Percentiles rank a stretch among this genome's conserved stretches.
These are phyloP conservation scores for Drosophila setosimentum DNA, from an alignment of 2,888 invertebrate species.

Conservation along the genomic window DNA sequence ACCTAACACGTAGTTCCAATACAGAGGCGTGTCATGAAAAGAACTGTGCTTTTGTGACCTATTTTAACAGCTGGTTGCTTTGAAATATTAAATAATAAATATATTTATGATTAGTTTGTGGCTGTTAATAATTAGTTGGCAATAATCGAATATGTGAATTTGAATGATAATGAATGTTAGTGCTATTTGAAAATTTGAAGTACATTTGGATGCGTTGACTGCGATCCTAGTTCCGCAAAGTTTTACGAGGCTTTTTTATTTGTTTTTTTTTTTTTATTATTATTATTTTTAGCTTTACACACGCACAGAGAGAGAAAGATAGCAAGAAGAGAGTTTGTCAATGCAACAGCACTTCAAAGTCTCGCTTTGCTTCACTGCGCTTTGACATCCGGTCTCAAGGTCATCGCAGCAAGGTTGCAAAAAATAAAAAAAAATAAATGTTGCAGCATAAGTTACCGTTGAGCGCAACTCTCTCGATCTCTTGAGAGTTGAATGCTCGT, in stretches of 20 bases:
- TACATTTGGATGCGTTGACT: background rate
- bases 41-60: background rate
- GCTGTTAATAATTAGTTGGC: background rate
- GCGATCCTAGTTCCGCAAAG: background rate
- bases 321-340: background rate
- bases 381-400: constrained; percentile 51
- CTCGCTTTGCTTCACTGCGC: constrained; percentile 33
- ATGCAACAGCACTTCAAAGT: constrained; percentile 14
- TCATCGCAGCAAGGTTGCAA: constrained; percentile 22
- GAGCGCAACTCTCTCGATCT: constrained; percentile 5
- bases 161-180: background rate
- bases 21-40: background rate
- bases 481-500: background rate
- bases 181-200: background rate
- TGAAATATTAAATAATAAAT: background rate
- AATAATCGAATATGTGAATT: background rate
- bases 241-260: background rate
- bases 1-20: background rate
- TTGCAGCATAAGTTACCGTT: constrained; percentile 16
- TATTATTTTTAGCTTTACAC: background rate
- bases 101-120: background rate
- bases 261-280: background rate
- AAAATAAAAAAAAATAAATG: constrained; percentile 4
- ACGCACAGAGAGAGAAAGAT: background rate
- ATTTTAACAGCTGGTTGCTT: background rate